phyloP scores from a whole-genome alignment of 2,888 invertebrate genomes.

The Bombylius major region DNA sequence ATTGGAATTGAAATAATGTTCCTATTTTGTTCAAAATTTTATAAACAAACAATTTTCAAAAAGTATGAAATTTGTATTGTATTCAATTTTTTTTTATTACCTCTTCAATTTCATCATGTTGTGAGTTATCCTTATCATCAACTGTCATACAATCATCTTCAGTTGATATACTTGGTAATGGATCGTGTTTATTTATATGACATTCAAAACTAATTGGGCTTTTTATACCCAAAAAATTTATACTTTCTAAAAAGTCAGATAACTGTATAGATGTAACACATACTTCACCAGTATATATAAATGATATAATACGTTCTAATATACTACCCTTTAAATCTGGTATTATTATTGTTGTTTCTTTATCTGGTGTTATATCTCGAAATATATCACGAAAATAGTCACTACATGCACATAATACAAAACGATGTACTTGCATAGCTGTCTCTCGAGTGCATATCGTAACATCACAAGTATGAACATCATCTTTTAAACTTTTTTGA shows the following conservation, averaged over 20 bases:
- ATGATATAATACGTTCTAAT: constrained; percentile 29
- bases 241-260: constrained; percentile 32
- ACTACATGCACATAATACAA: constrained; percentile 32
- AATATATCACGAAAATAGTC: constrained; percentile 30
- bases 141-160: constrained; percentile 13
- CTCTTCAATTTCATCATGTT: constrained; percentile 7
- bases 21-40: no score
- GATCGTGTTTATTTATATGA: constrained; percentile 3
- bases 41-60: no score
- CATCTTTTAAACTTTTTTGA: constrained; percentile 27
- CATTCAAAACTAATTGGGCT: constrained; percentile 36
- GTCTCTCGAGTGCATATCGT: constrained; percentile 26
- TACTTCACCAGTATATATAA: constrained; percentile 34
- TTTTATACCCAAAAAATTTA: constrained; percentile 32
- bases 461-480: constrained; percentile 29
- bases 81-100: no score
- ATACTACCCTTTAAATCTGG: constrained; percentile 31
- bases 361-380: constrained; percentile 26
- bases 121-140: constrained; percentile 24
- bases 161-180: background rate
- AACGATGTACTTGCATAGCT: constrained; percentile 30
- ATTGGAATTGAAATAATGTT: no score
- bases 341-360: constrained; percentile 28
- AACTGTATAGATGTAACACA: constrained; percentile 28
- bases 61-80: no score